Evolutionary conservation across 2,113 vertebrate species (phyloP).

Genomic region (Illadopsis cleaveri): DNA sequence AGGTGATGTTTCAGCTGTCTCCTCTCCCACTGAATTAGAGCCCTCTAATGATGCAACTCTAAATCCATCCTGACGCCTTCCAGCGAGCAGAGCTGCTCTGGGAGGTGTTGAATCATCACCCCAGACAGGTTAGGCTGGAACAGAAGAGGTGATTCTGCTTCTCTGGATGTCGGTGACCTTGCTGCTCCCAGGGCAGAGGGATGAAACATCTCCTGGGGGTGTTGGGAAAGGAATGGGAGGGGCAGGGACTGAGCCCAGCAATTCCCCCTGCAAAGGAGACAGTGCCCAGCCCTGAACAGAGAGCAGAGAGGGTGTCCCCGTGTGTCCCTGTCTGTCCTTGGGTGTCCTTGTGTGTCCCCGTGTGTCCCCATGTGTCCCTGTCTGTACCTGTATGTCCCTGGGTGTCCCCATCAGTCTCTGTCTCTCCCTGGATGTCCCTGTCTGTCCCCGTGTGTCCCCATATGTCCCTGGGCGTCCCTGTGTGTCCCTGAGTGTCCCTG

Average conservation of each 20-base stretch:
- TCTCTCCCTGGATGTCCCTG: no score
- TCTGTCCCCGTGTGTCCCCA: no score
- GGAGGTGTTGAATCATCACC: neutral
- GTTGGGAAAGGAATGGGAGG: neutral
- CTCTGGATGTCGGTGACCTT: neutral
- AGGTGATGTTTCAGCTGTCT: neutral
- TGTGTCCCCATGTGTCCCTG: no score
- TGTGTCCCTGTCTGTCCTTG: no score
- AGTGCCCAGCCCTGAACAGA: neutral
- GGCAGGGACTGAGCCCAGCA: neutral
- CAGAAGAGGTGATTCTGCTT: neutral
- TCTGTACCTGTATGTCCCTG: no score
- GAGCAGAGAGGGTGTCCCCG: no score
- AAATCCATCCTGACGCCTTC: neutral
- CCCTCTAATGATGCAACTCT: neutral
- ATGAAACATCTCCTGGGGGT: accelerated
- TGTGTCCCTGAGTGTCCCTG: no score
- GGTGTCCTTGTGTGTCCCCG: no score
- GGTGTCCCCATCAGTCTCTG: no score
- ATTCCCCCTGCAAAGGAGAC: neutral
- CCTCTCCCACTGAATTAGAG: neutral
- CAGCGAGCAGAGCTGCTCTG: neutral
- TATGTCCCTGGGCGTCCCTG: no score
- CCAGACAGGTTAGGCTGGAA: neutral
- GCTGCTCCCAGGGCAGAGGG: accelerated